phyloP scores from a whole-genome alignment of 92 coral and sea anemone species.

The Palythoa grandis region DNA sequence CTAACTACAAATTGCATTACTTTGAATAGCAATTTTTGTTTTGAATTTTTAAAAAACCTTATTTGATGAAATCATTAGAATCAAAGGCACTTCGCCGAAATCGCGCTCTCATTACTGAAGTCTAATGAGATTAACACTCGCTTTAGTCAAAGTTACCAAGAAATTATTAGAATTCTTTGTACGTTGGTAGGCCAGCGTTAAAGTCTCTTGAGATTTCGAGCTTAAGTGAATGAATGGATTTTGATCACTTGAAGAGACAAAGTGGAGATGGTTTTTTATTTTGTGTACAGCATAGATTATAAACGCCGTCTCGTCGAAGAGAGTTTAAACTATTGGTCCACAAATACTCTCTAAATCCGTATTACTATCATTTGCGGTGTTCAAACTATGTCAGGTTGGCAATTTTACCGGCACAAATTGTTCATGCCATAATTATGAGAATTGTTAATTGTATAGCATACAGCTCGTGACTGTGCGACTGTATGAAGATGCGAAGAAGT shows the following conservation, averaged over 20 bases:
- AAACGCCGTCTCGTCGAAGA: not conserved
- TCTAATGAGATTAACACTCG: constrained; percentile 33
- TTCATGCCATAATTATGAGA: not conserved
- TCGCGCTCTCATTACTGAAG: constrained; percentile 36
- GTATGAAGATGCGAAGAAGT: not conserved
- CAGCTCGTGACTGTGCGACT: not conserved
- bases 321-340: not conserved
- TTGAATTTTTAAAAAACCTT: not conserved
- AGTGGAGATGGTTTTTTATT: constrained; percentile 4
- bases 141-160: constrained; percentile 15
- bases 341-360: not conserved
- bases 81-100: not conserved
- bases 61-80: constrained; percentile 3
- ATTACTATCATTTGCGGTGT: not conserved
- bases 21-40: not conserved
- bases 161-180: constrained; percentile 4
- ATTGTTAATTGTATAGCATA: not conserved
- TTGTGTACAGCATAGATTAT: not conserved
- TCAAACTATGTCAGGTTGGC: not conserved
- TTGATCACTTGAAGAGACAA: constrained; percentile 17
- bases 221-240: constrained; percentile 22
- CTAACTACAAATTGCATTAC: not conserved
- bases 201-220: constrained; percentile 22
- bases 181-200: not conserved
- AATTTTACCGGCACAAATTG: not conserved